Conservation (phyloP, 2,888 invertebrate species). For the Cynaeus angustus region DNA sequence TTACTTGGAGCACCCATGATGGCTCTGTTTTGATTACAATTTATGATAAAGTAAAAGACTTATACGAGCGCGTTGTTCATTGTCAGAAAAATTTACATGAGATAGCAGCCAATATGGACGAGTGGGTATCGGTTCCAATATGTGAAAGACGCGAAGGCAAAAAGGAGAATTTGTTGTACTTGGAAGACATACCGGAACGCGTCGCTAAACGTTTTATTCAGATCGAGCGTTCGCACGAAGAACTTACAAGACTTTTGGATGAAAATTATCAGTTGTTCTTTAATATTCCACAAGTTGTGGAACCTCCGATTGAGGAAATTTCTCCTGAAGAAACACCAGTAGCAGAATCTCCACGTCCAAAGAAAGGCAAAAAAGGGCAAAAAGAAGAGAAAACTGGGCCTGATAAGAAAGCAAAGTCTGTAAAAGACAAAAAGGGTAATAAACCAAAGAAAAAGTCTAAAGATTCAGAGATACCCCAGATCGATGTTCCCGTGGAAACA, state of each 20-base stretch:
- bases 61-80: slow-evolving; percentile 80
- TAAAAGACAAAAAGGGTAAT: slow-evolving; percentile 58
- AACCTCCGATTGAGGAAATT: slow-evolving; percentile 46
- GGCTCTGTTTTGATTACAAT: slow-evolving; percentile 60
- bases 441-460: slow-evolving; percentile 70
- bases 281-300: slow-evolving; percentile 72
- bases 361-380: slow-evolving; percentile 50
- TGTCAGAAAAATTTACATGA: slow-evolving; percentile 79
- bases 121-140: slow-evolving; percentile 85
- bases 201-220: slow-evolving; percentile 73
- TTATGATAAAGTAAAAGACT: slow-evolving; percentile 80
- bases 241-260: slow-evolving; percentile 76
- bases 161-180: slow-evolving; percentile 74
- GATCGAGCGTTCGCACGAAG: slow-evolving; percentile 73
- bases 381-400: slow-evolving; percentile 38
- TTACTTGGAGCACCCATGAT: slow-evolving; percentile 91
- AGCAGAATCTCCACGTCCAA: slow-evolving; percentile 61
- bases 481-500: slow-evolving; percentile 28
- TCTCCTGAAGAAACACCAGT: slow-evolving; percentile 47
- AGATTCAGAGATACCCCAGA: no score
- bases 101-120: slow-evolving; percentile 75
- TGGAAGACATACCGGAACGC: slow-evolving; percentile 75
- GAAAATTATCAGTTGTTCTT: slow-evolving; percentile 82
- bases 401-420: slow-evolving; percentile 56
- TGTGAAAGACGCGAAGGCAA: slow-evolving; percentile 83